Conservation (phyloP, 2,888 invertebrate species). For the Perizoma flavofasciatum region DNA sequence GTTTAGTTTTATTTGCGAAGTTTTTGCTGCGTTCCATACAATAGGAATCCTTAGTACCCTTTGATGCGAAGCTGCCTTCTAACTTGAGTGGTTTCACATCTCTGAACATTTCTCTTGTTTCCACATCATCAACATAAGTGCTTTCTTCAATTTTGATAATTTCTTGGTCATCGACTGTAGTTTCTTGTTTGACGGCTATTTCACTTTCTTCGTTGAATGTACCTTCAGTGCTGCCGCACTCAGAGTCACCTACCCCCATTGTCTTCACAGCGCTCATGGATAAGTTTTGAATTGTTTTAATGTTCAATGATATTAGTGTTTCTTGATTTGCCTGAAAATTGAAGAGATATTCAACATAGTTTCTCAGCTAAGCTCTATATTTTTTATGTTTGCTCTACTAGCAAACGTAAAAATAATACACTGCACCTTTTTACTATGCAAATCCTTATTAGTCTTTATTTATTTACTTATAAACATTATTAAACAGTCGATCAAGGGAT, state of each 20-base stretch:
- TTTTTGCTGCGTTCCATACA: background rate
- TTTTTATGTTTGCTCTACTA: no score
- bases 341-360: no score
- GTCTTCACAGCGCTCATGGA: slow-evolving; percentile 5
- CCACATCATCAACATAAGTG: background rate
- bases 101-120: background rate
- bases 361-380: no score
- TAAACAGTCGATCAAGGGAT: no score
- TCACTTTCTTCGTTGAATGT: background rate
- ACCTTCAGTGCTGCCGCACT: background rate
- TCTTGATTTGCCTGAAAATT: slow-evolving; percentile 9
- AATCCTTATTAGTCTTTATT: no score
- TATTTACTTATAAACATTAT: no score
- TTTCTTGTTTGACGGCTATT: slow-evolving; percentile 10
- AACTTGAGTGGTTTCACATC: slow-evolving; percentile 8
- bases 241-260: slow-evolving; percentile 1
- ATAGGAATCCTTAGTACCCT: background rate
- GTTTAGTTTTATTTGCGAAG: slow-evolving; percentile 11
- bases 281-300: slow-evolving; percentile 2
- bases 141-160: slow-evolving; percentile 7
- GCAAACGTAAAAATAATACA: no score
- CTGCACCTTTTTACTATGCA: no score
- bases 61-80: background rate
- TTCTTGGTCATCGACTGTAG: slow-evolving; percentile 2
- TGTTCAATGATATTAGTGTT: background rate